Evolutionary conservation across 2,113 vertebrate species (phyloP).

Genomic region (Vulpes vulpes): DNA sequence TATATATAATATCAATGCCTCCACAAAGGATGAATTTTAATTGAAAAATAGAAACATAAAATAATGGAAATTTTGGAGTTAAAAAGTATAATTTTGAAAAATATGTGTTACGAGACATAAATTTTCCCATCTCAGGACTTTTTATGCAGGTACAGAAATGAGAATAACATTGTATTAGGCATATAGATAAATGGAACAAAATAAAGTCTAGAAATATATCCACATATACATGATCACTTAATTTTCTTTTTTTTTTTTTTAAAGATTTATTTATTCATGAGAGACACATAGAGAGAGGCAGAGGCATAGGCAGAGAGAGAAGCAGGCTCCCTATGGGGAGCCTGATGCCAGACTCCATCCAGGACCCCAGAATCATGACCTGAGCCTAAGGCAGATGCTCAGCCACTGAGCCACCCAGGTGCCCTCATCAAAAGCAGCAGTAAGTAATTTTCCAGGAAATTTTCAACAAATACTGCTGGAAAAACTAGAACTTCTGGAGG

Average conservation of each 20-base stretch:
- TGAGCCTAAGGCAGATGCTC: too few species aligned
- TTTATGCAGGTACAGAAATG: neutral
- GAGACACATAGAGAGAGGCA: too few species aligned
- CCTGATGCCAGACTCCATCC: too few species aligned
- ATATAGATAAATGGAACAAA: neutral
- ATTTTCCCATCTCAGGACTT: neutral
- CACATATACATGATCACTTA: neutral
- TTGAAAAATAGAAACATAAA: neutral
- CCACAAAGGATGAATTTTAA: neutral
- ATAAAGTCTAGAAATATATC: neutral
- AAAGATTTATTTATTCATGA: too few species aligned
- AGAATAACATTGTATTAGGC: neutral
- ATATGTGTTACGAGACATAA: neutral
- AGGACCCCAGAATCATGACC: too few species aligned
- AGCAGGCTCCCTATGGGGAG: too few species aligned
- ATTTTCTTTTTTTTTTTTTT: neutral
- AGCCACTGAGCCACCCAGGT: too few species aligned
- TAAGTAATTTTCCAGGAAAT: neutral
- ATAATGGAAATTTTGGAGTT: neutral
- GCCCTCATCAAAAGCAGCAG: neutral
- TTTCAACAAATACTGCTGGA: neutral
- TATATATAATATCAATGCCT: neutral
- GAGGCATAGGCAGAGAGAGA: too few species aligned
- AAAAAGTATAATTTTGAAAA: constrained; percentile 10
- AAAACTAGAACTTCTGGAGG: neutral